These are phyloP conservation scores for Andrena bicolor DNA, from an alignment of 2,888 invertebrate genomes.

Conservation along the genomic window DNA sequence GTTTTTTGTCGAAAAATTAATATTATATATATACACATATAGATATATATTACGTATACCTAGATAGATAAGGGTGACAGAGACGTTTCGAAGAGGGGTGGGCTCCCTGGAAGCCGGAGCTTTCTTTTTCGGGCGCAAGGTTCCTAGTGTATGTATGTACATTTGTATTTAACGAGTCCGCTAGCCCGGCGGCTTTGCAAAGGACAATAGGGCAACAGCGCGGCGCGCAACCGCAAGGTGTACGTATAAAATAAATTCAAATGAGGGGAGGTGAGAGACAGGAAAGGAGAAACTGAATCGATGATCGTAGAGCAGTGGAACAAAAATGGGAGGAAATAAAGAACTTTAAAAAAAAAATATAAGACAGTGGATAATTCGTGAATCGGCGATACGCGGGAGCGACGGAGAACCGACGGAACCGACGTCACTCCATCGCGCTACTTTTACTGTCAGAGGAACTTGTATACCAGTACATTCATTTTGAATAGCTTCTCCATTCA, in stretches of 20 bases:
- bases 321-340: no score
- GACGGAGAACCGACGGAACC: conserved; percentile 76
- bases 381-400: conserved; percentile 59
- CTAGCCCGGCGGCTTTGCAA: conserved; percentile 54
- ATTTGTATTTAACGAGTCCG: conserved; percentile 59
- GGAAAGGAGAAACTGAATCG: conserved; percentile 62
- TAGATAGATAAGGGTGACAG: conserved; percentile 59
- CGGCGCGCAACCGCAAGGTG: background rate
- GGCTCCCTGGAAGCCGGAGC: conserved; percentile 11
- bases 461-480: conserved; percentile 88
- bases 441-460: conserved; percentile 88
- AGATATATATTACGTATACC: conserved; percentile 44
- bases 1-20: conserved; percentile 60
- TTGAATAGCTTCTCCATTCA: conserved; percentile 56
- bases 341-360: conserved; percentile 18
- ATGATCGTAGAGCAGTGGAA: conserved; percentile 41
- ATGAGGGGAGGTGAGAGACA: background rate
- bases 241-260: conserved; percentile 9
- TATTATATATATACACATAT: conserved; percentile 56
- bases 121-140: conserved; percentile 19
- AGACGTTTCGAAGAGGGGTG: conserved; percentile 38
- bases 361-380: conserved; percentile 27
- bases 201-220: background rate
- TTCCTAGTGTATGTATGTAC: conserved; percentile 61
- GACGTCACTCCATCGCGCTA: conserved; percentile 78